Conservation (phyloP, 1,140 invertebrate species). For the Cataglyphis hispanica region DNA sequence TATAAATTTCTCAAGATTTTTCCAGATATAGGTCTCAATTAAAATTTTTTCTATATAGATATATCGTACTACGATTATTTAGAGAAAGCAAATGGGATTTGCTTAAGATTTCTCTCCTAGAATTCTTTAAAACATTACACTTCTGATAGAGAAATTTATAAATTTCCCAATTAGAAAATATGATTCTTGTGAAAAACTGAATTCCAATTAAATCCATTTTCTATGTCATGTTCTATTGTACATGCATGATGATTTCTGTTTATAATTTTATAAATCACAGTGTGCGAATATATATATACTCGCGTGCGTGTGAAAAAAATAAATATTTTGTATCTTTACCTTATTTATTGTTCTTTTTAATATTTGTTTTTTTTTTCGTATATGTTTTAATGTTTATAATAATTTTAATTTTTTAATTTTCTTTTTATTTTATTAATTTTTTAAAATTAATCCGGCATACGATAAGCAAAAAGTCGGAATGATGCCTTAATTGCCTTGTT, state of each 20-base stretch:
- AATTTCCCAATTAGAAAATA: not conserved
- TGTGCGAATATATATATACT: too few relatives aligned
- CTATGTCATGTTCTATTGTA: too few relatives aligned
- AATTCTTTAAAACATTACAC: too few relatives aligned
- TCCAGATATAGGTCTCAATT: too few relatives aligned
- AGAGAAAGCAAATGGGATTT: too few relatives aligned
- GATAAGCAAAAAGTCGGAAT: conserved; percentile 21
- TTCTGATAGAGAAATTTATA: not conserved
- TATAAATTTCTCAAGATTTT: not conserved
- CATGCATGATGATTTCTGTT: too few relatives aligned
- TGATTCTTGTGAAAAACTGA: too few relatives aligned
- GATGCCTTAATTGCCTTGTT: conserved; percentile 63
- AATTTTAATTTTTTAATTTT: not conserved
- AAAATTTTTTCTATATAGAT: too few relatives aligned
- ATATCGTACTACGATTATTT: too few relatives aligned
- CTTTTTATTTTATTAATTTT: not conserved
- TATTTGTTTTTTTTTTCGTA: not conserved
- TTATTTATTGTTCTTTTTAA: not conserved
- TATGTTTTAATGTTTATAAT: not conserved
- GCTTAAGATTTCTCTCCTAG: too few relatives aligned
- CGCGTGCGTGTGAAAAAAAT: not conserved
- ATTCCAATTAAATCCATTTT: too few relatives aligned
- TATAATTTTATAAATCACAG: too few relatives aligned
- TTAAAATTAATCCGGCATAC: not conserved
- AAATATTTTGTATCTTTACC: not conserved